Percentiles rank a stretch among this genome's conserved stretches.
phyloP scores from a whole-genome alignment of 2,113 vertebrate species.

The Hemicordylus capensis region DNA sequence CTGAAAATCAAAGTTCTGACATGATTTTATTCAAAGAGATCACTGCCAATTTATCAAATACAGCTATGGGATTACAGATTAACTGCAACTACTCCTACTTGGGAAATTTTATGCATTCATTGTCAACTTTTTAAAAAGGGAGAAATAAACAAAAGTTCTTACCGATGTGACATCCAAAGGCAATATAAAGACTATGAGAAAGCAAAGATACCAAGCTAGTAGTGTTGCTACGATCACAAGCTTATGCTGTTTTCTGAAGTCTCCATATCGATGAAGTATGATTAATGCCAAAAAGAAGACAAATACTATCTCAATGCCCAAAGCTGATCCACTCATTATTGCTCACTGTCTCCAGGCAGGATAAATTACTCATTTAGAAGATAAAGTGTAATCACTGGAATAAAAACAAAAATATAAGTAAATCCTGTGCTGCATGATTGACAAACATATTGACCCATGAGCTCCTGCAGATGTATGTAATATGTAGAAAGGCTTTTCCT shows the following conservation, averaged over 20 bases:
- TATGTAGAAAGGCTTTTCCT: background rate
- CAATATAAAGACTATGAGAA: slow-evolving; percentile 93
- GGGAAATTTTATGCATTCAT: background rate
- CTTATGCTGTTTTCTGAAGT: slow-evolving; percentile 89
- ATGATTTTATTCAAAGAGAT: background rate
- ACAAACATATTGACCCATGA: background rate
- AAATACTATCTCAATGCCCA: slow-evolving; percentile 88
- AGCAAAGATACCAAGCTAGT: slow-evolving; percentile 95
- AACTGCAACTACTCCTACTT: background rate
- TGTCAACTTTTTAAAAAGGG: background rate
- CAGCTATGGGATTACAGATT: background rate
- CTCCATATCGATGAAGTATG: slow-evolving; percentile 91
- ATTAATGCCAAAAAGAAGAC: slow-evolving; percentile 92
- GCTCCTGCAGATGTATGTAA: no score
- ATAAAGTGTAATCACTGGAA: slow-evolving; percentile 63
- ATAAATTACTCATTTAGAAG: slow-evolving; percentile 20
- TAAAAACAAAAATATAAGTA: slow-evolving; percentile 14
- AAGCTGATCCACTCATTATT: slow-evolving; percentile 86
- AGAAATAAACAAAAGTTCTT: slow-evolving; percentile 48
- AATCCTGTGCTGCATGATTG: background rate
- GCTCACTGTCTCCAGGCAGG: slow-evolving; percentile 36
- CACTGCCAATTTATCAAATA: background rate
- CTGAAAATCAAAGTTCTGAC: background rate
- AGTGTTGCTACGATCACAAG: slow-evolving; percentile 91
- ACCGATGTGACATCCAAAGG: slow-evolving; percentile 96